Conservation (phyloP, 2,113 vertebrate species). For the Brevimyrus niger region DNA sequence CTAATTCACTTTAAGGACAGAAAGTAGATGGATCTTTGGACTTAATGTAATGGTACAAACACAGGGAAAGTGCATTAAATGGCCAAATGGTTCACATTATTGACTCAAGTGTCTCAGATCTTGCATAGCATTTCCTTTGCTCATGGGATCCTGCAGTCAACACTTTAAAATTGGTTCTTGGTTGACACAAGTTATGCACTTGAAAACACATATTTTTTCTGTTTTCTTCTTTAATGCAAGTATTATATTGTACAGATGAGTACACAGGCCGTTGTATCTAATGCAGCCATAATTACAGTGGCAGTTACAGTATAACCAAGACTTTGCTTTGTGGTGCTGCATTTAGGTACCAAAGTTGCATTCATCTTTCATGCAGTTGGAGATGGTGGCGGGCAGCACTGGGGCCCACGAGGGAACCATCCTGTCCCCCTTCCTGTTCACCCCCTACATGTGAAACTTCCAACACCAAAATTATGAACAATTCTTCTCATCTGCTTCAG, state of each 20-base stretch:
- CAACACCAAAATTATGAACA: neutral
- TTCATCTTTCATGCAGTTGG: neutral
- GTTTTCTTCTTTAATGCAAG: neutral
- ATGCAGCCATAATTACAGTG: neutral
- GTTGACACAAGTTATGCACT: neutral
- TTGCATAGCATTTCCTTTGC: neutral
- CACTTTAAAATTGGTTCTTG: neutral
- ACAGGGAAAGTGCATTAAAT: constrained; percentile 15
- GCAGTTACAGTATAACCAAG: neutral
- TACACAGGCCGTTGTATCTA: neutral
- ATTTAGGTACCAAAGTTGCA: neutral
- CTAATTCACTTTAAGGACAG: constrained; percentile 17
- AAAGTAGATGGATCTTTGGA: constrained; percentile 13
- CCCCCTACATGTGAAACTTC: neutral
- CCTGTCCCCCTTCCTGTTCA: neutral
- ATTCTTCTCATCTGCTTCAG: neutral
- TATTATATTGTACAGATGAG: neutral
- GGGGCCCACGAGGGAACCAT: neutral
- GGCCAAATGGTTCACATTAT: neutral
- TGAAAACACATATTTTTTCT: neutral
- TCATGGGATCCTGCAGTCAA: neutral
- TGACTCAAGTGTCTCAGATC: neutral
- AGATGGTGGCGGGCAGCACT: neutral
- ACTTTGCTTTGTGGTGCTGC: neutral
- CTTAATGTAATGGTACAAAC: constrained; percentile 6